Evolutionary conservation across 2,888 invertebrate genomes (phyloP).

Genomic region (Andricus quercusramuli): DNA sequence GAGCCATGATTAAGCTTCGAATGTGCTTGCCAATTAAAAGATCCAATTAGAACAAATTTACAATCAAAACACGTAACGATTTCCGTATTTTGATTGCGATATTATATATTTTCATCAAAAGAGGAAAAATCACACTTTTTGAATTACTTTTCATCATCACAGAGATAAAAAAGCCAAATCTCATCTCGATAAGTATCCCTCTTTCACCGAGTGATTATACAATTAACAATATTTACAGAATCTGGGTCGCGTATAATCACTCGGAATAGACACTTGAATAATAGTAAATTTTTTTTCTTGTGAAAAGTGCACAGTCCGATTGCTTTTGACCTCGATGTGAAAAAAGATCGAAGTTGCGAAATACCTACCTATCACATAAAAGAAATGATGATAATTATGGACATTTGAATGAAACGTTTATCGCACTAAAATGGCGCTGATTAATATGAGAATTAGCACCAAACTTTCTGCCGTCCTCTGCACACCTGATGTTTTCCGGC

Average conservation of each 20-base stretch:
- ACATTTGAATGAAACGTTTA: constrained; percentile 73
- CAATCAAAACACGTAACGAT: background rate
- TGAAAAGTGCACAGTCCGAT: constrained; percentile 31
- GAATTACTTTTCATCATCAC: background rate
- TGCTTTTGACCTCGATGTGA: constrained; percentile 37
- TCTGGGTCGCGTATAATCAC: constrained; percentile 6
- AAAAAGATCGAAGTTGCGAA: constrained; percentile 44
- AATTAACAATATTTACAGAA: constrained; percentile 38
- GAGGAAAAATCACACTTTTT: background rate
- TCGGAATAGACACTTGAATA: constrained; percentile 3
- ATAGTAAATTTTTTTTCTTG: constrained; percentile 4
- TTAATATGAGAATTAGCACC: constrained; percentile 68
- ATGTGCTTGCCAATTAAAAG: background rate
- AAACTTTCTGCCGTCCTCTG: constrained; percentile 65
- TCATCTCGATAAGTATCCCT: constrained; percentile 21
- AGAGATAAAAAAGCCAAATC: background rate
- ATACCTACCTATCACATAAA: constrained; percentile 68
- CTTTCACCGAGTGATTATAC: constrained; percentile 11
- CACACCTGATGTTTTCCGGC: constrained; percentile 83
- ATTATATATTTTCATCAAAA: background rate
- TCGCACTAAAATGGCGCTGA: constrained; percentile 71
- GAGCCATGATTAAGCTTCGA: background rate
- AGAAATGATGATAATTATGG: constrained; percentile 72
- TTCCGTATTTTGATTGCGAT: background rate
- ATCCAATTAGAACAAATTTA: background rate